Evolutionary conservation across 2,888 invertebrate genomes (phyloP).

Genomic region (Caenorhabditis becei): DNA sequence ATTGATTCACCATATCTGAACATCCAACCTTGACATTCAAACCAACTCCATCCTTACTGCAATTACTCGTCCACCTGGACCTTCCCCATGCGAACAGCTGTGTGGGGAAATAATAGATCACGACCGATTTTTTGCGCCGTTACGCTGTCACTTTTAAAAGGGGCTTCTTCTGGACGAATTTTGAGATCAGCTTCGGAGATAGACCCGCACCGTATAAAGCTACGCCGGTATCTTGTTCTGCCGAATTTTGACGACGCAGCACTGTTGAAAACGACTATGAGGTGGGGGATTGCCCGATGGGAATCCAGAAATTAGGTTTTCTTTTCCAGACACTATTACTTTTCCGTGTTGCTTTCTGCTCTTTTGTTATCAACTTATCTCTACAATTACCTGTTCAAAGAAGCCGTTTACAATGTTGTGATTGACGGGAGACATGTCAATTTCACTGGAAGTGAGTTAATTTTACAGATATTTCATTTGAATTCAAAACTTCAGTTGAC

Average conservation of each 20-base stretch:
- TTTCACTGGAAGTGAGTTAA: slow-evolving; percentile 44
- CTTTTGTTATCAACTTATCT: slow-evolving; percentile 24
- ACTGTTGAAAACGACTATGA: slow-evolving; percentile 1
- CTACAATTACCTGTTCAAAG: slow-evolving; percentile 36
- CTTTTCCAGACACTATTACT: slow-evolving; percentile 19
- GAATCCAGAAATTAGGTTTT: neutral
- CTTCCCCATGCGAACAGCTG: neutral
- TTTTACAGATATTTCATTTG: neutral
- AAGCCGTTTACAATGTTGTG: slow-evolving; percentile 16
- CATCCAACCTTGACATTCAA: no score
- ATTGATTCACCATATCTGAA: neutral
- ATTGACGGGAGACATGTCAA: slow-evolving; percentile 29
- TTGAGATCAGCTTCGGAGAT: slow-evolving; percentile 44
- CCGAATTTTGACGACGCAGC: neutral
- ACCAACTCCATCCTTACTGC: no score
- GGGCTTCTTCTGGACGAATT: neutral
- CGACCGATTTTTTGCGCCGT: neutral
- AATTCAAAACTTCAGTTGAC: slow-evolving; percentile 26
- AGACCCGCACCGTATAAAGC: slow-evolving; percentile 23
- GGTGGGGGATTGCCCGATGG: neutral
- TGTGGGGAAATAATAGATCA: neutral
- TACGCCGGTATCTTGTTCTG: neutral
- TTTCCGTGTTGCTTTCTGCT: neutral
- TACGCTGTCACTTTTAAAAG: neutral
- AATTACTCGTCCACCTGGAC: neutral